Evolutionary conservation across 2,797 vertebrate genomes (phyloP), one percentile per base, ranked within the genome.

Genomic region (Percopsis omiscomaycus): DNA sequence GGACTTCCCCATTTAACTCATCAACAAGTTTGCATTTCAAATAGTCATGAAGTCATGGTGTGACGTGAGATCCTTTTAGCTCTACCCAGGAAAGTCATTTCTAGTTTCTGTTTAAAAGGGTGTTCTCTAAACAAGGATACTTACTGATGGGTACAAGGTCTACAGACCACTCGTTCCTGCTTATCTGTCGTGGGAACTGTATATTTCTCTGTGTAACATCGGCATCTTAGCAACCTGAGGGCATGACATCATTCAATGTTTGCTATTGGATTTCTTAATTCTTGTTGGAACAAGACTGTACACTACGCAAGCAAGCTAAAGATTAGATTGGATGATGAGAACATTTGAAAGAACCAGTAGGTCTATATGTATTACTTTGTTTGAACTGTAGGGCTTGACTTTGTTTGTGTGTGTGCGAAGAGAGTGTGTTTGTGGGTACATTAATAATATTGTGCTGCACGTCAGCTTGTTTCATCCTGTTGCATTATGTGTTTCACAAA

Each of bases 211-310:
- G 48, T 49, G 61, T 66, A 37, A 37, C 32, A 37, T 37, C 32
- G 67, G 65, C 68, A 55, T 66, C 69, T 13, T 27, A 68, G 70
- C 61, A 60, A 56, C 74, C 71, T 47, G 14, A 59, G 29, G 50
- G 59, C 69, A 81, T 75, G 75, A 77, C 82, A 85, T 84, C 68
- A 77, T 81, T 71, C 62, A 46, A 64, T 73, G 77, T 82, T 78
- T 76, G 66, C 60, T 15, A 2, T 50, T 66, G 68, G 78, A 64
- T 72, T 74, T 77, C 59, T 46, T 9, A 1, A 22, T 22, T 22
- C 22, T 22, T 22, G 49, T 37, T 47, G 42, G 57, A 53, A 60
- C 55, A 62, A 64, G 28, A 8, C 42, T 6, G 15, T 61, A 29
- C 10, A 30, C 12, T 3, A 29, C 4, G 3, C 13, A 37, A 55